Conservation (phyloP, 23 tunicate species). For the Trididemnum nubilum region DNA sequence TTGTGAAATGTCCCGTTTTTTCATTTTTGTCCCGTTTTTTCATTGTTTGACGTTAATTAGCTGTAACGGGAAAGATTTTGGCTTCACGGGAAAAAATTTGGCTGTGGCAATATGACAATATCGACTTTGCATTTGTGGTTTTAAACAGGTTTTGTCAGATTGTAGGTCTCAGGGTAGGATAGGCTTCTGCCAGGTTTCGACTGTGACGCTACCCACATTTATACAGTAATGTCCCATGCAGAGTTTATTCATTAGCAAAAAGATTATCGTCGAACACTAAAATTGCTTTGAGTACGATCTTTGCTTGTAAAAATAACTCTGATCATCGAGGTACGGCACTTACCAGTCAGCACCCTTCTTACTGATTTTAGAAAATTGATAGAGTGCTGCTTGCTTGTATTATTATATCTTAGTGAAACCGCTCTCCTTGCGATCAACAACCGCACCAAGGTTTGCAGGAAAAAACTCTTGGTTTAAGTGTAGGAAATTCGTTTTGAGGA, state of each 20-base stretch:
- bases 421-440: constrained; percentile 19
- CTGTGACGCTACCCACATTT: too few species aligned
- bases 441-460: constrained; percentile 34
- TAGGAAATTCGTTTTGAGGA: neutral
- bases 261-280: neutral
- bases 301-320: constrained; percentile 11
- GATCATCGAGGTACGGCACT: constrained; percentile 22
- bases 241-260: neutral
- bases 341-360: constrained; percentile 36
- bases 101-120: too few species aligned
- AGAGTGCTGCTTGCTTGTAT: neutral
- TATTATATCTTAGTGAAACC: constrained; percentile 15
- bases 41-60: too few species aligned
- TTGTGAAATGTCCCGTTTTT: too few species aligned
- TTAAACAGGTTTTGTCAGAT: too few species aligned
- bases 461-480: constrained; percentile 19
- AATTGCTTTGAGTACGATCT: constrained; percentile 27
- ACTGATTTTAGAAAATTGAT: constrained; percentile 14
- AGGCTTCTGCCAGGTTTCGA: too few species aligned
- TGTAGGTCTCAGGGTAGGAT: too few species aligned
- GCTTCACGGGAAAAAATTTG: too few species aligned
- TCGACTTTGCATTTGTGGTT: too few species aligned
- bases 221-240: neutral
- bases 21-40: too few species aligned
- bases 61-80: too few species aligned